Conservation (phyloP, 2,888 invertebrate genomes). For the Polydrusus tereticollis region DNA sequence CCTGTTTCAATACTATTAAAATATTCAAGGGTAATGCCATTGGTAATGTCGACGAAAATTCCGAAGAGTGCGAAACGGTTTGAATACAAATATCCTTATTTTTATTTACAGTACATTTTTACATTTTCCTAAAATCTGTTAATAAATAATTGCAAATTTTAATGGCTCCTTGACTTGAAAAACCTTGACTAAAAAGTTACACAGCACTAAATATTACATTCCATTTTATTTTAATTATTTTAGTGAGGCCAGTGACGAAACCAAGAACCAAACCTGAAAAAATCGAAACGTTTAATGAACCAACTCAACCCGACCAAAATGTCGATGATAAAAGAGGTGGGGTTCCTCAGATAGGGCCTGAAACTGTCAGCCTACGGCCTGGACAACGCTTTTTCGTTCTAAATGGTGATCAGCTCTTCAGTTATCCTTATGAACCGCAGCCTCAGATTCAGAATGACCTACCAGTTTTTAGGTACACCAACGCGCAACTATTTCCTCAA, state of each 20-base stretch:
- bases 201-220: no score
- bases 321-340: slow-evolving; percentile 51
- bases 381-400: slow-evolving; percentile 73
- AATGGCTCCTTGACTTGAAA: no score
- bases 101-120: no score
- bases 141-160: no score
- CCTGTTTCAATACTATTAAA: no score
- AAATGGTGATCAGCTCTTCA: slow-evolving; percentile 69
- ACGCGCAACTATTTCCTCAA: slow-evolving; percentile 28
- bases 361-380: slow-evolving; percentile 56
- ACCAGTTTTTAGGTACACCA: slow-evolving; percentile 27
- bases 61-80: no score
- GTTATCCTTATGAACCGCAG: slow-evolving; percentile 51
- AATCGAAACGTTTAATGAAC: slow-evolving; percentile 63
- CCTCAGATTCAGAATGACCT: slow-evolving; percentile 7
- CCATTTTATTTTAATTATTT: background rate
- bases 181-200: no score
- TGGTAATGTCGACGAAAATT: no score
- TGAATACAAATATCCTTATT: no score
- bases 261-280: slow-evolving; percentile 60
- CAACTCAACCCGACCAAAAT: slow-evolving; percentile 48
- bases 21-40: no score
- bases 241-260: slow-evolving; percentile 44
- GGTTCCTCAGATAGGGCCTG: slow-evolving; percentile 49
- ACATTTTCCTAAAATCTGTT: no score